Conservation (phyloP, 2,888 invertebrate genomes). For the Andrena bicolor region DNA sequence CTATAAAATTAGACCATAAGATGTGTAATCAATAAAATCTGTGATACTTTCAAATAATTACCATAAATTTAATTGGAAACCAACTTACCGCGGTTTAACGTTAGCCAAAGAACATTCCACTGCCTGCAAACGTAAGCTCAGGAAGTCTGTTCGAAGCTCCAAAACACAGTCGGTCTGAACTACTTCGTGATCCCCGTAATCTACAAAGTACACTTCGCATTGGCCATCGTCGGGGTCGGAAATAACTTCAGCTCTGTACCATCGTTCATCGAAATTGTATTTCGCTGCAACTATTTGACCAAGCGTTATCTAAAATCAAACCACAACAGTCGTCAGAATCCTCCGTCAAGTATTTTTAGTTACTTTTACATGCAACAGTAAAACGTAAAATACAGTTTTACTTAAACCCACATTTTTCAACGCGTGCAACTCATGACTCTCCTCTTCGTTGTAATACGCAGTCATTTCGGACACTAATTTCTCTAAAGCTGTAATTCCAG, state of each 20-base stretch:
- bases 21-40: not conserved
- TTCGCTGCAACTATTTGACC: slow-evolving; percentile 95
- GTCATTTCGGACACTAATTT: slow-evolving; percentile 93
- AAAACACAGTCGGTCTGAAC: slow-evolving; percentile 89
- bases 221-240: slow-evolving; percentile 87
- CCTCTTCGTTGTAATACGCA: slow-evolving; percentile 89
- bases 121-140: slow-evolving; percentile 92
- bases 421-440: slow-evolving; percentile 88
- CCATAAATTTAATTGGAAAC: slow-evolving; percentile 25
- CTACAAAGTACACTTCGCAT: slow-evolving; percentile 92
- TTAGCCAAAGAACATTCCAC: slow-evolving; percentile 94
- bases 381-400: slow-evolving; percentile 4
- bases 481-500: slow-evolving; percentile 91
- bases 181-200: slow-evolving; percentile 94
- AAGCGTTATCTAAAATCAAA: slow-evolving; percentile 85
- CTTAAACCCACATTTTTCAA: slow-evolving; percentile 79
- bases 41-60: slow-evolving; percentile 9
- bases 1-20: not conserved
- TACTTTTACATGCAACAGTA: not conserved
- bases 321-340: not conserved
- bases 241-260: slow-evolving; percentile 92
- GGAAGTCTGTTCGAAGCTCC: slow-evolving; percentile 91
- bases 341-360: not conserved
- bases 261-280: slow-evolving; percentile 93
- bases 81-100: slow-evolving; percentile 87